Percentiles rank a stretch among this genome's conserved stretches.
Conservation (phyloP, 2,888 invertebrate species). For the Beris morrisii region DNA sequence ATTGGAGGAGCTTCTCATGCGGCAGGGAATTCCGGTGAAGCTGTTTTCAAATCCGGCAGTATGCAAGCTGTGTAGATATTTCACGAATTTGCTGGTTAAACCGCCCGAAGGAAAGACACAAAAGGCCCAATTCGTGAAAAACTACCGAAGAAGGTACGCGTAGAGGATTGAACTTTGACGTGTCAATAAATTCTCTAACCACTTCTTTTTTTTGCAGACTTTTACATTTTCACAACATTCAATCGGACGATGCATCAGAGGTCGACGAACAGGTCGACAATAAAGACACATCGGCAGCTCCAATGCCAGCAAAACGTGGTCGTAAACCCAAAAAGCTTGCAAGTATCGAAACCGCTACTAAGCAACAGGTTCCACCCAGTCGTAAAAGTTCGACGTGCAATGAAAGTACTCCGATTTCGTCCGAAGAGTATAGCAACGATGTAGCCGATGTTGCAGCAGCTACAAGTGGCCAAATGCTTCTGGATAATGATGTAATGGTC, state of each 20-base stretch:
- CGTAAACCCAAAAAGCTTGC: conserved; percentile 50
- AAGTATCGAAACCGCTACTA: not conserved
- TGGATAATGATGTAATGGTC: conserved; percentile 49
- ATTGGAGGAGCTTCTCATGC: conserved; percentile 61
- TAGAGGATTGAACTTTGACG: not conserved
- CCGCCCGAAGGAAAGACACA: conserved; percentile 60
- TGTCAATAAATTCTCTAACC: not conserved
- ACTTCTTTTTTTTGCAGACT: conserved; percentile 60
- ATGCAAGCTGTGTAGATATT: conserved; percentile 81
- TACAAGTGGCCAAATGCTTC: conserved; percentile 42
- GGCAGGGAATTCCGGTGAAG: conserved; percentile 69
- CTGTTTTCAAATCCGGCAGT: conserved; percentile 71
- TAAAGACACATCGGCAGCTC: conserved; percentile 54
- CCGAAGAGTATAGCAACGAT: conserved; percentile 28
- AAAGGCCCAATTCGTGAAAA: conserved; percentile 55
- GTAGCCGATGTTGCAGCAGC: not conserved
- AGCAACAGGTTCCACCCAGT: too few species aligned
- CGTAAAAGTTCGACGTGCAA: not conserved
- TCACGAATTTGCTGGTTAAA: conserved; percentile 71
- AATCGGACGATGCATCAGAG: conserved; percentile 51
- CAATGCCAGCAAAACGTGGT: conserved; percentile 50
- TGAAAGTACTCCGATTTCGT: conserved; percentile 19
- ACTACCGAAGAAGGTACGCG: conserved; percentile 65
- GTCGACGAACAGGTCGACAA: conserved; percentile 48
- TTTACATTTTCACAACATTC: conserved; percentile 74